phyloP scores from a whole-genome alignment of 2,888 invertebrate species.

The Amphipoea oculea region DNA sequence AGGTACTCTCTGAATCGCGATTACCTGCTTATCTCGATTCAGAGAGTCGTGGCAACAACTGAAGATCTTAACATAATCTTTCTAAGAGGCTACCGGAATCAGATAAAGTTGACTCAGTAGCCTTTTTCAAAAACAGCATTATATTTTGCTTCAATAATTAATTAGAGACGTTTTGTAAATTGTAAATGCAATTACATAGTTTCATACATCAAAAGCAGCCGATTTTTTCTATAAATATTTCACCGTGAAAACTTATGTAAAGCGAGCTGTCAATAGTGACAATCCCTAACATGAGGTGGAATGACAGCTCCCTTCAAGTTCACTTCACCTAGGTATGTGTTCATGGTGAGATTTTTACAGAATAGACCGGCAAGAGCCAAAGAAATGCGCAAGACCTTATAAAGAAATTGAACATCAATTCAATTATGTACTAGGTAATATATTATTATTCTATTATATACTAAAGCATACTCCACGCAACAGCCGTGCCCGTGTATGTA shows the following conservation, averaged over 20 bases:
- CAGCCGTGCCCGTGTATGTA: constrained; percentile 57
- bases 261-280: background rate
- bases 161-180: background rate
- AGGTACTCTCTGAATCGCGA: background rate
- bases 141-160: background rate
- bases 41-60: background rate
- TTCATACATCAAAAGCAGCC: background rate
- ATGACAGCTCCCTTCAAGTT: background rate
- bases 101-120: background rate
- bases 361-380: background rate
- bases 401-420: constrained; percentile 44
- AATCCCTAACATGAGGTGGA: background rate
- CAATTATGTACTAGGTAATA: constrained; percentile 31
- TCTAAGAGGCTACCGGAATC: background rate
- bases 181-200: background rate
- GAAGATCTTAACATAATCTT: background rate
- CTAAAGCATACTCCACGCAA: constrained; percentile 57
- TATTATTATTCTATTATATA: constrained; percentile 53
- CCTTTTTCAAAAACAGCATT: background rate
- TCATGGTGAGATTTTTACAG: background rate
- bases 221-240: background rate
- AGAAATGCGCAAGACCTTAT: constrained; percentile 1
- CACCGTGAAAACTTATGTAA: background rate
- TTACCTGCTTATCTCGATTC: background rate
- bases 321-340: background rate